Evolutionary conservation across 2,113 vertebrate species (phyloP), one percentile per base, ranked within the genome.

Genomic region (Balaeniceps rex): DNA sequence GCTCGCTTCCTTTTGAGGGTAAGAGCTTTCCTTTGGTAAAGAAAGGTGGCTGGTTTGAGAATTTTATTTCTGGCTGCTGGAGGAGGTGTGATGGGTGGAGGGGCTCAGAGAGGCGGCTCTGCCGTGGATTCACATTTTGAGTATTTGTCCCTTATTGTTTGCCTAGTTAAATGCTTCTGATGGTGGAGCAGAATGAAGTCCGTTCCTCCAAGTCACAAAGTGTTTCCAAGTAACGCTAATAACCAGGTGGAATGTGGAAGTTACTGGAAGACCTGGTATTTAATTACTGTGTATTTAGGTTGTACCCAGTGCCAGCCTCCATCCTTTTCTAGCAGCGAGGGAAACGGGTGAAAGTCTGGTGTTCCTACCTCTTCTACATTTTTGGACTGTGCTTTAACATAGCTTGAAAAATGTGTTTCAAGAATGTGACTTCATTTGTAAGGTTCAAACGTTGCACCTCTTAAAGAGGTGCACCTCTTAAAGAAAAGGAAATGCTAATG

Each of bases 101-200:
- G 61, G 23, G 19, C 68, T 85, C 31, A 18, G 4, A 23, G 70
- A 11, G 54, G 33, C 7, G 8, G 10, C 51, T 74, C 25, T 77
- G 72, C 44, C 0, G 2, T 14, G 21, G 55, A 7, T 12, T 55
- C 49, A 3, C 5, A 0, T 16, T 61, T 34, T 38, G 40, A 25
- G 12, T 13, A 2, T 33, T 60, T 60, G 29, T 38, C 42, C 24
- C 21, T 38, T 40, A 8, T 19, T 51, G 14, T 57, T 85, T 5
- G 12, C 3, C 1, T 12, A 34, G 14, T 36, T 63, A 8, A 58
- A 40, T 14, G 31, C 16, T 36, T 44, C 40, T 72, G 6, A 2
- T 49, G 46, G 22, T 34, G 46, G 65, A 57, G 29, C 72, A 33
- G 66, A 58, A 47, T 5, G 12, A 51, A 46, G 11, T 14, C 36